phyloP scores from a whole-genome alignment of 1,140 invertebrate genomes.

The Leptoteleia sp. region DNA sequence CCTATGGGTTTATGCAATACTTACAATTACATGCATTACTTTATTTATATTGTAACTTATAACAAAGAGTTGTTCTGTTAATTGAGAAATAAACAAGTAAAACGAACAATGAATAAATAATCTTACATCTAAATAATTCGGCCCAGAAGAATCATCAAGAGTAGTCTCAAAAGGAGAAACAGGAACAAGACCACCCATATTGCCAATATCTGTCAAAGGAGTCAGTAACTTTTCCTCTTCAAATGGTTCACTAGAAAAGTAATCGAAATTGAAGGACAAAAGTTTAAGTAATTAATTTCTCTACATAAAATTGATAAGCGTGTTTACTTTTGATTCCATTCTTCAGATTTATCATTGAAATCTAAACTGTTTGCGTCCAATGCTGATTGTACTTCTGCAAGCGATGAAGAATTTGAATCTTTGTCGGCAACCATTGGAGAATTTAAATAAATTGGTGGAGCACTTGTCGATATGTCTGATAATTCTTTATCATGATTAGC shows the following conservation, averaged over 20 bases:
- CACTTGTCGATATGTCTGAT: slow-evolving; percentile 79
- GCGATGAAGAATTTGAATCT: slow-evolving; percentile 67
- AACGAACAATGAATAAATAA: too few species aligned
- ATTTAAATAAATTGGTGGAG: slow-evolving; percentile 84
- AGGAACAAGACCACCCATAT: slow-evolving; percentile 76
- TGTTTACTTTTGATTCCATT: slow-evolving; percentile 72
- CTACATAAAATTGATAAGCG: too few species aligned
- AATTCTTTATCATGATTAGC: slow-evolving; percentile 62
- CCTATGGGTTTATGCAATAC: too few species aligned
- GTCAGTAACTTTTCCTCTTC: slow-evolving; percentile 78
- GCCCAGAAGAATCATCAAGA: slow-evolving; percentile 74
- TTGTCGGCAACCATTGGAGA: slow-evolving; percentile 80
- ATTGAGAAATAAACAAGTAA: too few species aligned
- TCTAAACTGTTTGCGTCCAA: slow-evolving; percentile 65
- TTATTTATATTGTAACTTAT: slow-evolving; percentile 14
- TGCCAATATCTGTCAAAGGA: slow-evolving; percentile 75
- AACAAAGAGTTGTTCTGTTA: too few species aligned
- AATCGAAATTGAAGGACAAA: too few species aligned
- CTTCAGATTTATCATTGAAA: slow-evolving; percentile 64
- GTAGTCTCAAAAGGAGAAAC: slow-evolving; percentile 76
- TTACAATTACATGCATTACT: too few species aligned
- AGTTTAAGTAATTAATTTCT: too few species aligned
- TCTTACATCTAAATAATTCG: slow-evolving; percentile 77
- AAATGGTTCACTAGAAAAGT: slow-evolving; percentile 71
- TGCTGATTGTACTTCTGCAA: slow-evolving; percentile 64